Conservation (phyloP, 2,113 vertebrate genomes). For the Turdus rufiventris region DNA sequence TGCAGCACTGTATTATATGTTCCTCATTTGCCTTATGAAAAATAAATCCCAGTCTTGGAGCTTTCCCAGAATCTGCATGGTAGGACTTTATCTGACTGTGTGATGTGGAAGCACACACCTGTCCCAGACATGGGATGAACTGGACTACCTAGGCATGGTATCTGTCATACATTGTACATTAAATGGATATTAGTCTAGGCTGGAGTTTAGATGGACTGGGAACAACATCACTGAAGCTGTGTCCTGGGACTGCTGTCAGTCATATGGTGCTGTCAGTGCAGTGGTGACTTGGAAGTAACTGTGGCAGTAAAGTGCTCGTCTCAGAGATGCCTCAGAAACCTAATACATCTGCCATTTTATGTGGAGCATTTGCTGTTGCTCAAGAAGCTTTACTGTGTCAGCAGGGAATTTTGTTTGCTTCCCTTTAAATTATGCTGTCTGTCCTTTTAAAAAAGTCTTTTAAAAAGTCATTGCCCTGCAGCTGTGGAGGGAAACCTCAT, state of each 20-base stretch:
- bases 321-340: background rate
- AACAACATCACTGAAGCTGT: background rate
- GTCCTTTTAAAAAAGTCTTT: background rate
- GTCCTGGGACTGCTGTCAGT: background rate
- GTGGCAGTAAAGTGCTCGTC: background rate
- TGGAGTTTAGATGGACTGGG: background rate
- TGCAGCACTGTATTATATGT: background rate
- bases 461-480: background rate
- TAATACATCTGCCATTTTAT: background rate
- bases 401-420: background rate
- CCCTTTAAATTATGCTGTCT: background rate
- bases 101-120: background rate
- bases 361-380: background rate
- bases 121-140: background rate
- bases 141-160: background rate
- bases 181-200: background rate
- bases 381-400: background rate
- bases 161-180: background rate
- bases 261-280: background rate
- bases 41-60: background rate
- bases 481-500: background rate
- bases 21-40: background rate
- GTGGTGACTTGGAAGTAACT: background rate
- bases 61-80: background rate
- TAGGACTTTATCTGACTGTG: background rate